A percentile compares a stretch with the other conserved stretches of the same genome.
phyloP scores from a whole-genome alignment of 30 jellyfish, hydroid and myxozoan genomes.

The Clytia hemisphaerica region DNA sequence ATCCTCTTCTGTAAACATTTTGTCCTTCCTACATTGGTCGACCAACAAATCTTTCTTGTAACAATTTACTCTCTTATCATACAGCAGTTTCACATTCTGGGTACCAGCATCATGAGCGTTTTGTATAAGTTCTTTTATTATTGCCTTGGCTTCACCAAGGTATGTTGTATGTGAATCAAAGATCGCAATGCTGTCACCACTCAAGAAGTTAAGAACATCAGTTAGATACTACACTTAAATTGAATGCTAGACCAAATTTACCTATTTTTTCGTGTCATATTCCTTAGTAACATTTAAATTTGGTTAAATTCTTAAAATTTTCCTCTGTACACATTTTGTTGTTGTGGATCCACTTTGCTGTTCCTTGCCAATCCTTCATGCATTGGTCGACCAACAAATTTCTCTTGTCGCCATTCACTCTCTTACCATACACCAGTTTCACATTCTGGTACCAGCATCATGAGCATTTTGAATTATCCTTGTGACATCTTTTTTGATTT shows the following conservation, averaged over 20 bases:
- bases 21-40: constrained; percentile 49
- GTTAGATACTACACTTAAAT: constrained; percentile 69
- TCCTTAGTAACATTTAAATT: constrained; percentile 73
- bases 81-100: constrained; percentile 35
- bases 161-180: constrained; percentile 64
- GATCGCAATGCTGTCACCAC: constrained; percentile 51
- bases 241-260: constrained; percentile 67
- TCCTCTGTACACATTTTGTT: constrained; percentile 38
- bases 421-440: constrained; percentile 46
- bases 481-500: no score
- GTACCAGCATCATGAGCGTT: constrained; percentile 93
- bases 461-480: constrained; percentile 95
- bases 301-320: constrained; percentile 62
- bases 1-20: constrained; percentile 47
- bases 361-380: constrained; percentile 72
- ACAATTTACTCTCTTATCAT: constrained; percentile 50
- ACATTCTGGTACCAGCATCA: constrained; percentile 74
- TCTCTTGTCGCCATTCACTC: constrained; percentile 29
- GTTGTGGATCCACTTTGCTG: constrained; percentile 74
- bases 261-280: constrained; percentile 47
- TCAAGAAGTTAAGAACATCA: constrained; percentile 62
- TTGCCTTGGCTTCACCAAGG: constrained; percentile 58
- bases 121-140: no score
- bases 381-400: constrained; percentile 31
- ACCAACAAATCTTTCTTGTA: constrained; percentile 11